phyloP scores from a whole-genome alignment of 2,888 invertebrate species.

The Xestobium rufovillosum region DNA sequence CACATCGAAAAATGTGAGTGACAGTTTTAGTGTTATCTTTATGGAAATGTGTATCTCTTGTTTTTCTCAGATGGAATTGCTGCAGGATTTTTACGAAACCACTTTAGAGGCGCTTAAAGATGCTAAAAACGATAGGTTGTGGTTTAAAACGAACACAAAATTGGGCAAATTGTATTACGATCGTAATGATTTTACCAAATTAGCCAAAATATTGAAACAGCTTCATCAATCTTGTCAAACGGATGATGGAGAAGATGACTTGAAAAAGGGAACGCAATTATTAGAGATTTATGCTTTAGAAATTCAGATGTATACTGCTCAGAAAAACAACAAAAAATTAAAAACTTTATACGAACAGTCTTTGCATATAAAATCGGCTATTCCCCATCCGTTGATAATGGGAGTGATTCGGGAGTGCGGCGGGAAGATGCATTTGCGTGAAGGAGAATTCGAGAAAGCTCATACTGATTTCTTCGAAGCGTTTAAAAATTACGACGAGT shows the following conservation, averaged over 20 bases:
- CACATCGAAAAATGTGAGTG: slow-evolving; percentile 92
- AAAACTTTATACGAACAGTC: slow-evolving; percentile 97
- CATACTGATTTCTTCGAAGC: slow-evolving; percentile 99
- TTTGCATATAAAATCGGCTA: slow-evolving; percentile 96
- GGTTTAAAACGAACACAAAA: slow-evolving; percentile 99
- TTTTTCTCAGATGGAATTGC: slow-evolving; percentile 86
- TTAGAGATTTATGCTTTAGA: slow-evolving; percentile 97
- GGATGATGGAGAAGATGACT: slow-evolving; percentile 94
- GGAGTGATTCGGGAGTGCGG: slow-evolving; percentile 97
- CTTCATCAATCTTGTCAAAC: slow-evolving; percentile 96
- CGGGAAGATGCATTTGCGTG: slow-evolving; percentile 98
- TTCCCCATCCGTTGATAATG: slow-evolving; percentile 99
- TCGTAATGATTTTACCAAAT: slow-evolving; percentile 84
- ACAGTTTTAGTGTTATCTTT: too few relatives aligned
- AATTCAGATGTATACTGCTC: slow-evolving; percentile 99
- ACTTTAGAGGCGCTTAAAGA: slow-evolving; percentile 90
- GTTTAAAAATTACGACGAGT: slow-evolving; percentile 99
- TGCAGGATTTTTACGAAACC: slow-evolving; percentile 98
- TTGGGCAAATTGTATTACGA: slow-evolving; percentile 97
- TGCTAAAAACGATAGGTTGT: slow-evolving; percentile 96
- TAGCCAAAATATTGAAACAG: slow-evolving; percentile 95
- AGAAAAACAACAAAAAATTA: slow-evolving; percentile 97
- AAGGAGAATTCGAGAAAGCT: slow-evolving; percentile 97
- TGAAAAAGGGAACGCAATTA: slow-evolving; percentile 95
- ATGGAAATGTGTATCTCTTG: too few relatives aligned